A percentile compares a stretch with the other conserved stretches of the same genome.
Conservation (phyloP, 2,797 vertebrate genomes). For the Chromobotia macracanthus region DNA sequence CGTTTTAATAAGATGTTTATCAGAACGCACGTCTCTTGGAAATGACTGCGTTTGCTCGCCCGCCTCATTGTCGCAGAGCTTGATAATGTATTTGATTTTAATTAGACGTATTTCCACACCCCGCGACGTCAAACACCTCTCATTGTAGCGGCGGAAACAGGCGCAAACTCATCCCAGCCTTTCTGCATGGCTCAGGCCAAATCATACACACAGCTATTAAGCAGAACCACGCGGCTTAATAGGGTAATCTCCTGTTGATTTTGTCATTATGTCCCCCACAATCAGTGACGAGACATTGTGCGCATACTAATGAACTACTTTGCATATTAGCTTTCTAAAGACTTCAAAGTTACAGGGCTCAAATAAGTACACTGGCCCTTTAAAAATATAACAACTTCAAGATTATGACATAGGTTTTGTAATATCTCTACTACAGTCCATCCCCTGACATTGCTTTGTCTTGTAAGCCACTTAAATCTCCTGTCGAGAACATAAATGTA, state of each 20-base stretch:
- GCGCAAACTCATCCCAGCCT: constrained; percentile 57
- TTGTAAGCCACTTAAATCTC: constrained; percentile 5
- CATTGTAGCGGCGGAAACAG: constrained; percentile 62
- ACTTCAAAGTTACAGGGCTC: constrained; percentile 48
- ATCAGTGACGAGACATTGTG: constrained; percentile 54
- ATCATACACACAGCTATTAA: constrained; percentile 76
- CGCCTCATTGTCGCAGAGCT: constrained; percentile 65
- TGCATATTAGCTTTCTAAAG: constrained; percentile 74
- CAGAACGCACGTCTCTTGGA: constrained; percentile 70
- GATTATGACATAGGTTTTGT: not conserved
- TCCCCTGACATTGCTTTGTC: constrained; percentile 13
- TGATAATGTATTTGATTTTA: constrained; percentile 79
- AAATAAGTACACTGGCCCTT: constrained; percentile 8
- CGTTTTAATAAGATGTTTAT: constrained; percentile 75
- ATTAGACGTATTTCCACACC: constrained; percentile 79
- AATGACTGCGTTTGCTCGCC: constrained; percentile 63
- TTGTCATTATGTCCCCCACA: constrained; percentile 58
- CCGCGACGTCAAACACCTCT: constrained; percentile 71
- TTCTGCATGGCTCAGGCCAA: constrained; percentile 64
- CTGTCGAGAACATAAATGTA: not conserved
- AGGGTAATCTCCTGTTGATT: constrained; percentile 69
- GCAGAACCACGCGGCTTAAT: constrained; percentile 77
- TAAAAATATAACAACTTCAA: not conserved
- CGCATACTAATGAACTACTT: constrained; percentile 70
- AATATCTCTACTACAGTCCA: not conserved